Base-by-base conservation (phyloP, 2,797 vertebrate species). In the Florisuga fusca region DNA sequence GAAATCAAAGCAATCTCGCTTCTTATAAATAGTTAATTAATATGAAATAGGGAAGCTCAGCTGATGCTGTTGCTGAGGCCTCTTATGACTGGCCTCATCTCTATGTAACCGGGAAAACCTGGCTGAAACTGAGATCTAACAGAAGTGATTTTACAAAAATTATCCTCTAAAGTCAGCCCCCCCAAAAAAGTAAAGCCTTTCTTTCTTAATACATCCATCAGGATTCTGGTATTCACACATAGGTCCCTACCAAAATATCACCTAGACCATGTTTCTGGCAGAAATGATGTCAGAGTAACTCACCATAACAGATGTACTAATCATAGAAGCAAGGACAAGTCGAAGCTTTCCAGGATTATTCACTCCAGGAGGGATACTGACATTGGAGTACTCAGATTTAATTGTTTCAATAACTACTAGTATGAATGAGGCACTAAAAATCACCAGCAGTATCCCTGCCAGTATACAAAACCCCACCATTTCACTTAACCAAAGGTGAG, bases 221-320 rank as follows among this genome's bases (percentile, higher is more conserved):
- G 15, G 15, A 45, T 55, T 77, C 45, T 66, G 15, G 4, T 89
- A 50, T 72, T 78, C 78, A 41, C 17, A 67, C 7, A 18, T 15
- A 46, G 0, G 62, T 45, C 12, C 38, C 76, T 57, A 43, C 6
- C 33, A 46, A 92, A 81, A 53, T 23, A 84, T 26, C 48, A 69
- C 29, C 29, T 76, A 43, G 62, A 36, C 12, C 66, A 19, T 6
- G 2, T 46, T 87, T 55, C 43, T 76, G 19, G 7, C 72, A 83
- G 62, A 87, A 91, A 34, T 61, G 3, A 1, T 9, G 45, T 36
- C 62, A 76, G 58, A 63, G 16, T 77, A 90, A 98, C 98, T 98
- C 96, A 98, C 98, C 98, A 97, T 36, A 80, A 97, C 85, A 80
- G 95, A 98, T 57, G 80, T 54, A 55, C 96, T 92, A 53, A 98